Evolutionary conservation across 2,113 vertebrate genomes (phyloP).

Genomic region (Clupea harengus): DNA sequence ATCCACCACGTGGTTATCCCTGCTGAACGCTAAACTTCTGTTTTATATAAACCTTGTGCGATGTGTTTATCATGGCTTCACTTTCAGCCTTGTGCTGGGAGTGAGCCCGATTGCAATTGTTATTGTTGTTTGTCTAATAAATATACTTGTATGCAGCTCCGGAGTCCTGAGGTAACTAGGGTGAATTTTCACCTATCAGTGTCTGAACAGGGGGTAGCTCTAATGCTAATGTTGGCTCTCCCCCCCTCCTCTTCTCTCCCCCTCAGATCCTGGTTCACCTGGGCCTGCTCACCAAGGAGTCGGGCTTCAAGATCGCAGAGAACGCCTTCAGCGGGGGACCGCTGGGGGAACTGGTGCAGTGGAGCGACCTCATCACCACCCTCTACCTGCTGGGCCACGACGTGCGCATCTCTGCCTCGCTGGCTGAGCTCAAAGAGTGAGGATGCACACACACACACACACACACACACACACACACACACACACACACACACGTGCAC

Average conservation of each 20-base stretch:
- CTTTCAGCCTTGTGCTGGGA: no score
- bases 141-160: no score
- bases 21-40: no score
- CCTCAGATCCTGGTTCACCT: slow-evolving; percentile 91
- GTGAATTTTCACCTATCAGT: no score
- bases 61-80: no score
- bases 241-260: slow-evolving; percentile 24
- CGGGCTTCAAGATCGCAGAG: slow-evolving; percentile 99
- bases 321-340: slow-evolving; percentile 97
- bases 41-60: no score
- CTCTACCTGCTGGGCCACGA: slow-evolving; percentile 97
- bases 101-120: no score
- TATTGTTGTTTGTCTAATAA: no score
- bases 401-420: slow-evolving; percentile 92
- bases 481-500: no score
- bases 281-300: slow-evolving; percentile 97
- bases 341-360: slow-evolving; percentile 95
- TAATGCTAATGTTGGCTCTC: neutral
- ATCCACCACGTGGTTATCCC: no score
- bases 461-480: no score
- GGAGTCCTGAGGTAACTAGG: no score
- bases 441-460: slow-evolving; percentile 45
- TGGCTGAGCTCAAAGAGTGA: slow-evolving; percentile 99
- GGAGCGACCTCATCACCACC: slow-evolving; percentile 99
- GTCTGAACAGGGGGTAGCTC: fast-evolving